phyloP scores from a whole-genome alignment of 2,113 vertebrate species.

The Hemibagrus wyckioides region DNA sequence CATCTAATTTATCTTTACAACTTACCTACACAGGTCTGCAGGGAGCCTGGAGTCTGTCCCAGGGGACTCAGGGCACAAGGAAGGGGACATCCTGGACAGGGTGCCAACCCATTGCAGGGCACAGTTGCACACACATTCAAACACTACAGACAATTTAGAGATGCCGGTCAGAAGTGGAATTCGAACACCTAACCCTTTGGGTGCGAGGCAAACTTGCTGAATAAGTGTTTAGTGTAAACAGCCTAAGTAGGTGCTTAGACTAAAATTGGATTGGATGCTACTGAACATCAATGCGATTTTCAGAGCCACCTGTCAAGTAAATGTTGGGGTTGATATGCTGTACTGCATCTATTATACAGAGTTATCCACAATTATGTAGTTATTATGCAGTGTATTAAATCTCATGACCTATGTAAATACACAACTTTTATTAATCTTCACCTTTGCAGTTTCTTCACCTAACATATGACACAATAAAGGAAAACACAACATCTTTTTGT shows the following conservation, averaged over 20 bases:
- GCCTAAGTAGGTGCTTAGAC: background rate
- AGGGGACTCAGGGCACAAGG: too few relatives aligned
- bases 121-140: too few relatives aligned
- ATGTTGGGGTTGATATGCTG: background rate
- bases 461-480: background rate
- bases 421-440: background rate
- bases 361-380: background rate
- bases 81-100: too few relatives aligned
- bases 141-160: too few relatives aligned
- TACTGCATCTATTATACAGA: background rate
- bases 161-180: too few relatives aligned
- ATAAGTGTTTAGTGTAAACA: too few relatives aligned
- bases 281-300: background rate
- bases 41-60: too few relatives aligned
- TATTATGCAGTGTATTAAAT: background rate
- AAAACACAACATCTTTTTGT: slow-evolving; percentile 13
- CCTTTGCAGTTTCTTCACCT: background rate
- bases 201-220: too few relatives aligned
- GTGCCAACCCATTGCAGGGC: too few relatives aligned
- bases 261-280: background rate
- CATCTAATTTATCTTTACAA: background rate
- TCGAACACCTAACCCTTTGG: too few relatives aligned
- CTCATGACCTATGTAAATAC: background rate
- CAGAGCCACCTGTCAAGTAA: background rate
- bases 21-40: too few relatives aligned